Percentiles rank a stretch among this genome's conserved stretches.
Conservation (phyloP, 2,888 invertebrate genomes). For the Spodoptera exigua region DNA sequence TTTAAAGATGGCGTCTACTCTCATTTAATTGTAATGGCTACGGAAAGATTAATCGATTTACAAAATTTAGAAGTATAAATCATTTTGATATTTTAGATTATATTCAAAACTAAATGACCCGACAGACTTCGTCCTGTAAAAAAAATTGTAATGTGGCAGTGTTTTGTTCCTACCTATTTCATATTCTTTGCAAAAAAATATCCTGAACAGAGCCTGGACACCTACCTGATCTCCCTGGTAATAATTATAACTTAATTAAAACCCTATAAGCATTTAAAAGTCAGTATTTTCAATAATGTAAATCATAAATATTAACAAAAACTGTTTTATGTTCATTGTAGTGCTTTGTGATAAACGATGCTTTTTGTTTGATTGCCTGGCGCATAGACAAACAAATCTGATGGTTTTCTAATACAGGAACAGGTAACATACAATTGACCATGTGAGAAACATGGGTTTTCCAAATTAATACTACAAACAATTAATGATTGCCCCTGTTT, state of each 20-base stretch:
- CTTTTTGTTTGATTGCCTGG: constrained; percentile 56
- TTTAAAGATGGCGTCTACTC: constrained; percentile 37
- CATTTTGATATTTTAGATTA: constrained; percentile 12
- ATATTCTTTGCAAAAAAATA: too few species aligned
- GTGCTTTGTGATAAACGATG: not conserved
- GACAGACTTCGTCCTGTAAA: too few species aligned
- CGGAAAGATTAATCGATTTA: constrained; percentile 4
- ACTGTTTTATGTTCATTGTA: too few species aligned
- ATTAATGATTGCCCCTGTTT: constrained; percentile 5
- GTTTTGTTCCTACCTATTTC: too few species aligned
- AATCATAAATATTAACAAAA: too few species aligned
- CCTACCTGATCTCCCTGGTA: too few species aligned
- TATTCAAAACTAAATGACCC: constrained; percentile 4
- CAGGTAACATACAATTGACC: constrained; percentile 62
- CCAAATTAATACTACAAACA: constrained; percentile 15
- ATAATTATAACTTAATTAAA: too few species aligned
- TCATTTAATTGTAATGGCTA: constrained; percentile 24
- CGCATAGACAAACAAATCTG: constrained; percentile 57
- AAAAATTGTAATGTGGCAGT: too few species aligned
- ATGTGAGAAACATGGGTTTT: constrained; percentile 53
- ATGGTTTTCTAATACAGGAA: constrained; percentile 62
- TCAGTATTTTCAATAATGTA: too few species aligned
- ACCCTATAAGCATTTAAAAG: too few species aligned
- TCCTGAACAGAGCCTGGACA: too few species aligned
- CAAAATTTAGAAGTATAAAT: constrained; percentile 25